A percentile compares a stretch with the other conserved stretches of the same genome.
Conservation (phyloP, 2,113 vertebrate genomes). For the Phyllopteryx taeniolatus region DNA sequence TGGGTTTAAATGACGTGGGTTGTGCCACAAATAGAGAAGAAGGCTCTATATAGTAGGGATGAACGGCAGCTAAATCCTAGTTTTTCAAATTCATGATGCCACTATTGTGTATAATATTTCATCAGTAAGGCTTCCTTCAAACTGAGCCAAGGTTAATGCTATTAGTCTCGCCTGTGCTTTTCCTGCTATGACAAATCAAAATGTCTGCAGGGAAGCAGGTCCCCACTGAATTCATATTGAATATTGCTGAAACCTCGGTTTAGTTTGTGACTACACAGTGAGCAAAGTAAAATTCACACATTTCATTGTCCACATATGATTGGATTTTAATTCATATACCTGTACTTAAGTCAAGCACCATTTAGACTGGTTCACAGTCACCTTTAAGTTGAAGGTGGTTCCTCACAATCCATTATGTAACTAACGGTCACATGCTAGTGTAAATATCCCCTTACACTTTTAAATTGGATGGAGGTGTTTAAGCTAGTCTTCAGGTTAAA, state of each 20-base stretch:
- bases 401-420: constrained; percentile 30
- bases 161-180: constrained; percentile 5
- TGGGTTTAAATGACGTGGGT: too few species aligned
- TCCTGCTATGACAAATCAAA: constrained; percentile 10
- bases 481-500: too few species aligned
- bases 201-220: constrained; percentile 2
- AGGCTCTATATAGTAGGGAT: background rate
- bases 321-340: constrained; percentile 19
- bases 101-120: background rate
- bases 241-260: background rate
- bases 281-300: constrained; percentile 6
- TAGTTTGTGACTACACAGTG: background rate
- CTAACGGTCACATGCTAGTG: constrained; percentile 28
- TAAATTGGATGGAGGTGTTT: too few species aligned
- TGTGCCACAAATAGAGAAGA: too few species aligned
- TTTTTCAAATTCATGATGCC: background rate
- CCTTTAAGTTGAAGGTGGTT: background rate
- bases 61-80: background rate
- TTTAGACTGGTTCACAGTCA: background rate
- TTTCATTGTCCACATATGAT: constrained; percentile 29
- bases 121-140: constrained; percentile 2
- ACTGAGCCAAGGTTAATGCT: constrained; percentile 7
- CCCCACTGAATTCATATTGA: background rate
- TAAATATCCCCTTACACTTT: background rate
- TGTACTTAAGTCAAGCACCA: background rate